These are phyloP conservation scores for Pseudochirops cupreus DNA, from an alignment of 2,797 vertebrate genomes.

Conservation along the genomic window DNA sequence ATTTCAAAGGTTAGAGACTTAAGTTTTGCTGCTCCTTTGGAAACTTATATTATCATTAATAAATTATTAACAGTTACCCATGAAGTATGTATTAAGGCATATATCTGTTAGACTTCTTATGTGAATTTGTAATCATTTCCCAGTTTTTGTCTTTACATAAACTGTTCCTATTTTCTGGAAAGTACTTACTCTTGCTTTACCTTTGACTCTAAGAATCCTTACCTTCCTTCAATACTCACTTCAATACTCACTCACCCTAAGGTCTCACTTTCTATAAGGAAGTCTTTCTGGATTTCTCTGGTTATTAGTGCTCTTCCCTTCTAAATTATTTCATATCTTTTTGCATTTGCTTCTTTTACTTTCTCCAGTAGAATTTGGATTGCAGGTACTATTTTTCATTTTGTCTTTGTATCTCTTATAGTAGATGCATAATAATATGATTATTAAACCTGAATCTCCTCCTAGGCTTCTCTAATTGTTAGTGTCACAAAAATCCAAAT, in stretches of 20 bases:
- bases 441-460: not conserved
- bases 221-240: not conserved
- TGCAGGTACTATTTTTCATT: not conserved
- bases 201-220: constrained; percentile 16
- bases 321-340: not conserved
- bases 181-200: not conserved
- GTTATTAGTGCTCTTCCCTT: not conserved
- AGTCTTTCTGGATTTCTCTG: not conserved
- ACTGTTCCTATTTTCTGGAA: not conserved
- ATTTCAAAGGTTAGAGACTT: not conserved
- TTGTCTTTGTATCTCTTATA: not conserved
- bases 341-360: not conserved
- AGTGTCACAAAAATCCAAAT: not conserved
- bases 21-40: not conserved
- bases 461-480: not conserved
- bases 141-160: no score
- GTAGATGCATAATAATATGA: not conserved
- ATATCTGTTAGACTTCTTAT: no score
- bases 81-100: no score
- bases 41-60: no score
- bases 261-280: not conserved
- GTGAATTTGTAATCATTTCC: no score
- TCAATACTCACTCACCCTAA: not conserved
- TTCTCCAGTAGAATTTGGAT: not conserved
- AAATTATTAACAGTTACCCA: no score